Conservation (phyloP, 2,797 vertebrate genomes). For the Tragelaphus oryx region DNA sequence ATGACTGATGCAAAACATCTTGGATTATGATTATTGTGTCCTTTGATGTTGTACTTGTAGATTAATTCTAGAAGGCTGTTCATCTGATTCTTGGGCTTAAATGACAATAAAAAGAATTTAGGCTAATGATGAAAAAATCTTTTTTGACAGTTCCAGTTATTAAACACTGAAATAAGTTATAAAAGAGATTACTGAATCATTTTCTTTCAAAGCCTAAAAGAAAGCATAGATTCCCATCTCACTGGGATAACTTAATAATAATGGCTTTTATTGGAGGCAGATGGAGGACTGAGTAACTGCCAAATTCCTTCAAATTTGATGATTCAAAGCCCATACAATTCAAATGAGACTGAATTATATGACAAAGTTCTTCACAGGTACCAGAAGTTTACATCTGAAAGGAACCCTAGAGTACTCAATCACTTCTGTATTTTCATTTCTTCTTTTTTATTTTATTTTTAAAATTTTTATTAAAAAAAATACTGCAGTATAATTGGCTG, state of each 20-base stretch:
- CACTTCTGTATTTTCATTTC: background rate
- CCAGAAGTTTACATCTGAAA: background rate
- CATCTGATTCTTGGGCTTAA: conserved; percentile 45
- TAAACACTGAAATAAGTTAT: conserved; percentile 61
- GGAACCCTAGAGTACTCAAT: background rate
- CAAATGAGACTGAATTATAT: conserved; percentile 11
- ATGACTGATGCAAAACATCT: background rate
- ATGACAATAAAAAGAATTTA: conserved; percentile 57
- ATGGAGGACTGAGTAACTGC: conserved; percentile 26
- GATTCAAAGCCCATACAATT: conserved; percentile 32
- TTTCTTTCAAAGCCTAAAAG: conserved; percentile 46
- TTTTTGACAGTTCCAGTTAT: conserved; percentile 57
- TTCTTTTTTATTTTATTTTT: background rate
- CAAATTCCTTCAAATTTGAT: conserved; percentile 61
- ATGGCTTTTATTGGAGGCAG: conserved; percentile 40
- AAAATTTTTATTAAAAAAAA: background rate
- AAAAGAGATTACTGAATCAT: conserved; percentile 60
- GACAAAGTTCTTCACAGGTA: conserved; percentile 8
- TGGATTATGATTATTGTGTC: conserved; percentile 16
- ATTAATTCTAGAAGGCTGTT: conserved; percentile 47
- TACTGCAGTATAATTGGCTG: background rate
- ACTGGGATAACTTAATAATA: conserved; percentile 50
- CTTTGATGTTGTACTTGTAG: conserved; percentile 36
- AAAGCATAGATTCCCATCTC: conserved; percentile 45
- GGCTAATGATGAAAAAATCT: conserved; percentile 52